Percentiles rank a stretch among this genome's conserved stretches.
Conservation (phyloP, 1,140 invertebrate genomes). For the Tetragonula clypearis region DNA sequence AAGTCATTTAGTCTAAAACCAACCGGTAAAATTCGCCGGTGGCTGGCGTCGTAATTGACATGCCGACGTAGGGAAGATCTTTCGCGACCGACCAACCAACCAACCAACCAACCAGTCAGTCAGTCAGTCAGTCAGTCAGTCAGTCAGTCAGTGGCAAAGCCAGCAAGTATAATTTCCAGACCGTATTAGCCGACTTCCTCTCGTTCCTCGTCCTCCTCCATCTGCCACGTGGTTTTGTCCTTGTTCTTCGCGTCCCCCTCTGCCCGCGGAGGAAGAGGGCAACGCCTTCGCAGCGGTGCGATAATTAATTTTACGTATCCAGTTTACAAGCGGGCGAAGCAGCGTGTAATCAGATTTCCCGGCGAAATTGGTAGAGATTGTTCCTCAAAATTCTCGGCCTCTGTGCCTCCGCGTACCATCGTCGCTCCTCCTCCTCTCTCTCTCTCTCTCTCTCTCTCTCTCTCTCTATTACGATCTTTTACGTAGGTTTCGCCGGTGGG, state of each 20-base stretch:
- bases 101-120: not conserved
- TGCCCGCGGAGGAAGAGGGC: not conserved
- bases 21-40: slow-evolving; percentile 67
- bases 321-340: slow-evolving; percentile 77
- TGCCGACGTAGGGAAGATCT: slow-evolving; percentile 66
- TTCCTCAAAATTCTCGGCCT: slow-evolving; percentile 57
- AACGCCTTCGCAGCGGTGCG: slow-evolving; percentile 68
- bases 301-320: slow-evolving; percentile 81
- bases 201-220: slow-evolving; percentile 25
- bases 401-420: too few relatives aligned
- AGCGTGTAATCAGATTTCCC: slow-evolving; percentile 77
- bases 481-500: not conserved
- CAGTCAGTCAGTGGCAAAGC: slow-evolving; percentile 38
- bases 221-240: slow-evolving; percentile 14
- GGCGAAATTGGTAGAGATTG: slow-evolving; percentile 77
- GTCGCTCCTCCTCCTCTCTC: too few relatives aligned
- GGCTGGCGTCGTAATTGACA: slow-evolving; percentile 55
- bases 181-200: slow-evolving; percentile 22
- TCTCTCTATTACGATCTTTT: not conserved
- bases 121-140: too few relatives aligned
- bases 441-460: too few relatives aligned
- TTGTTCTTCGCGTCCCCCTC: slow-evolving; percentile 11
- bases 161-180: slow-evolving; percentile 74
- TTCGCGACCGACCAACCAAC: slow-evolving; percentile 18
- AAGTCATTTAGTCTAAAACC: slow-evolving; percentile 74